A percentile compares a stretch with the other conserved stretches of the same genome.
phyloP scores from a whole-genome alignment of 2,797 vertebrate species.

The Gymnothorax javanicus region DNA sequence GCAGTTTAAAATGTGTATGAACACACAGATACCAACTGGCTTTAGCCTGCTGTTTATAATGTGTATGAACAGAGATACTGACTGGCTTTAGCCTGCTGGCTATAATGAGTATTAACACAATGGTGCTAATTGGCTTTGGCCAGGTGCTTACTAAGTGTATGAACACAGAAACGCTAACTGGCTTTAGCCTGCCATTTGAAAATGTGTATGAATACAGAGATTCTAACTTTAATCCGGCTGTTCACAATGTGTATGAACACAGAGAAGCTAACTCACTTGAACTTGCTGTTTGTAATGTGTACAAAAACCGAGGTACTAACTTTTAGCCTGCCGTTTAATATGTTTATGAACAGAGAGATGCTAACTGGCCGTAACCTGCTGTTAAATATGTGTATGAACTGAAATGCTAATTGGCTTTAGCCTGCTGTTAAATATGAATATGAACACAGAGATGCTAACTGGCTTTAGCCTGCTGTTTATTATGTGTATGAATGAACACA shows the following conservation, averaged over 20 bases:
- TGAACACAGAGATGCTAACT: not conserved
- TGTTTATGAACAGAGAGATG: constrained; percentile 21
- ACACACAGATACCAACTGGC: not conserved
- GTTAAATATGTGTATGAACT: not conserved
- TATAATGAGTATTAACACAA: constrained; percentile 18
- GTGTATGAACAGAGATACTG: too few relatives aligned
- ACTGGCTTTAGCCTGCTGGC: too few relatives aligned
- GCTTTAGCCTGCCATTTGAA: too few relatives aligned
- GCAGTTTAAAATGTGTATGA: constrained; percentile 23
- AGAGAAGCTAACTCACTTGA: not conserved
- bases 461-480: too few relatives aligned
- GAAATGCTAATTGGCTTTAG: not conserved
- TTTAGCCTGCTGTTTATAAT: not conserved
- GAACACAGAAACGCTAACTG: too few relatives aligned
- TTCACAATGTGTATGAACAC: constrained; percentile 24
- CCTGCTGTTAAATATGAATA: not conserved
- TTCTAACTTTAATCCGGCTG: constrained; percentile 3
- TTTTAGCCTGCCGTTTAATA: too few relatives aligned
- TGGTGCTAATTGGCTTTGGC: not conserved
- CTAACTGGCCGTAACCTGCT: not conserved
- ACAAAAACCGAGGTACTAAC: too few relatives aligned
- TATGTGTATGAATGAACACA: too few relatives aligned
- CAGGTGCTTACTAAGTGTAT: not conserved
- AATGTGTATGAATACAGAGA: constrained; percentile 25
- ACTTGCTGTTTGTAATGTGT: not conserved